phyloP scores from a whole-genome alignment of 1,140 invertebrate genomes.

The Orius insidiosus region DNA sequence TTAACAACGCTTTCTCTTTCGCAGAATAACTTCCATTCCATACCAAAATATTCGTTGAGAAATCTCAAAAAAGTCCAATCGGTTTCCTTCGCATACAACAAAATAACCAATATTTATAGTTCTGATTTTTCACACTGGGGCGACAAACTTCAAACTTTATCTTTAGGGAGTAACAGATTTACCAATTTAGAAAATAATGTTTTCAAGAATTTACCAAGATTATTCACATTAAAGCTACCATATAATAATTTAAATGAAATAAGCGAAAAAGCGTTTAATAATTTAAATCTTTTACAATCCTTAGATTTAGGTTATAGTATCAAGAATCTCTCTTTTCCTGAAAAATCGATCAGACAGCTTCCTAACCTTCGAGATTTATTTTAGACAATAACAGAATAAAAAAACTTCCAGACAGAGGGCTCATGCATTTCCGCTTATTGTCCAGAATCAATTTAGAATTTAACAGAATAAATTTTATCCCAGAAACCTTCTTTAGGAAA shows the following conservation, averaged over 20 bases:
- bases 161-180: constrained; percentile 35
- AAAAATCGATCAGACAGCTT: constrained; percentile 48
- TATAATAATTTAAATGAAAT: constrained; percentile 69
- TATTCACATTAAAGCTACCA: constrained; percentile 70
- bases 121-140: constrained; percentile 60
- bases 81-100: constrained; percentile 73
- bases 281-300: constrained; percentile 52
- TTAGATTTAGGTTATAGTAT: constrained; percentile 71
- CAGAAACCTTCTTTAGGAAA: constrained; percentile 42
- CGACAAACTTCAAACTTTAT: constrained; percentile 18
- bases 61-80: constrained; percentile 52
- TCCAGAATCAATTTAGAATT: constrained; percentile 73
- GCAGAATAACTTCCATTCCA: constrained; percentile 52
- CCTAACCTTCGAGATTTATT: constrained; percentile 62
- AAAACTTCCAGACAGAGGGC: constrained; percentile 36
- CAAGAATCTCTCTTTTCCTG: constrained; percentile 54
- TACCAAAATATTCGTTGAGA: constrained; percentile 47
- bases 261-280: constrained; percentile 54
- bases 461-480: constrained; percentile 48
- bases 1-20: constrained; percentile 62
- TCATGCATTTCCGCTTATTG: constrained; percentile 47
- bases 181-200: constrained; percentile 49
- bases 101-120: constrained; percentile 50
- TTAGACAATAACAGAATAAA: constrained; percentile 74
- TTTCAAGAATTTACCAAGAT: constrained; percentile 46